Evolutionary conservation across 2,113 vertebrate species (phyloP).

Genomic region (Corynorhinus townsendii): DNA sequence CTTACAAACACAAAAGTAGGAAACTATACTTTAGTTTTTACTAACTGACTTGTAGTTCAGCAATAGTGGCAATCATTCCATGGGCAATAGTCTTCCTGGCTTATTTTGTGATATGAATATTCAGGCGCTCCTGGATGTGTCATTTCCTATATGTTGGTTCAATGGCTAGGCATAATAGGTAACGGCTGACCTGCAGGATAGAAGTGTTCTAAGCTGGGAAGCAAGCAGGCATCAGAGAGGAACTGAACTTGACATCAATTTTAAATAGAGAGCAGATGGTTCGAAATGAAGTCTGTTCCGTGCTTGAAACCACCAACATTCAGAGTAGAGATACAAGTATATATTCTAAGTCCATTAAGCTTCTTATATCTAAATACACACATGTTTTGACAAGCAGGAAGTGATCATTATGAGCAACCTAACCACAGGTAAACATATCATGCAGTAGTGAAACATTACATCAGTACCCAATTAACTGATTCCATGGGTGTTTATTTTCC

Average conservation of each 20-base stretch:
- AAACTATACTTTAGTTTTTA: background rate
- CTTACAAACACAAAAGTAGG: background rate
- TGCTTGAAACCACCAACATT: constrained; percentile 31
- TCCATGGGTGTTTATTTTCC: background rate
- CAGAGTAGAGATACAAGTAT: background rate
- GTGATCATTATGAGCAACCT: background rate
- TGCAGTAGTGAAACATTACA: background rate
- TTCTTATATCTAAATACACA: constrained; percentile 26
- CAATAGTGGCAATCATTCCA: background rate
- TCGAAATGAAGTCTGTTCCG: constrained; percentile 29
- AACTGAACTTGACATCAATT: constrained; percentile 44
- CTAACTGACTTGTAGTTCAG: background rate
- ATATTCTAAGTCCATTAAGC: background rate
- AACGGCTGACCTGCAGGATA: background rate
- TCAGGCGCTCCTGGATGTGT: background rate
- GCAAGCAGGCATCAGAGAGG: background rate
- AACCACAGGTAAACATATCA: background rate
- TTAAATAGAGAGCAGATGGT: constrained; percentile 59
- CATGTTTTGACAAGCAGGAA: background rate
- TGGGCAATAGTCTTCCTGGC: background rate
- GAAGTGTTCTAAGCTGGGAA: constrained; percentile 32
- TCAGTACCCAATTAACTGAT: background rate
- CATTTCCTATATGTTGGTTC: background rate
- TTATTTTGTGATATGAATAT: background rate
- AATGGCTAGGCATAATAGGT: background rate